phyloP scores from a whole-genome alignment of 92 coral and sea anemone species.

The Heliopora coerulea region DNA sequence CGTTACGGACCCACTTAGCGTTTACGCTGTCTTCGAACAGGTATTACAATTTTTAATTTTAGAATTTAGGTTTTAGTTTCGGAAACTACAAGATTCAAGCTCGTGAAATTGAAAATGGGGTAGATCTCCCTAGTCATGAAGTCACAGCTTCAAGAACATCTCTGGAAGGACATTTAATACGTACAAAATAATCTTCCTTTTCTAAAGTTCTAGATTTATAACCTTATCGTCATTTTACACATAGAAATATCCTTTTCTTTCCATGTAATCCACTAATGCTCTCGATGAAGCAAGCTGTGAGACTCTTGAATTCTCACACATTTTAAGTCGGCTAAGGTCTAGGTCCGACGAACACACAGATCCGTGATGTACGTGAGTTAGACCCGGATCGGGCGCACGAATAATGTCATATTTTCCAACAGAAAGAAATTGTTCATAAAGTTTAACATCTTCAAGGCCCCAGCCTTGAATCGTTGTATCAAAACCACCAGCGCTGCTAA shows the following conservation, averaged over 20 bases:
- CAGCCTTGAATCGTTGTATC: constrained; percentile 94
- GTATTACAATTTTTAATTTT: no score
- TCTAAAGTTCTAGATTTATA: neutral
- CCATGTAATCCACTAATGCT: constrained; percentile 23
- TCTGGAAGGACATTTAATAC: neutral
- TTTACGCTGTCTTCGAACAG: no score
- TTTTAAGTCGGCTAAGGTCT: neutral
- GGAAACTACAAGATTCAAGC: no score
- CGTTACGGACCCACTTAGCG: no score
- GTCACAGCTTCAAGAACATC: no score
- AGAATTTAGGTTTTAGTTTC: no score
- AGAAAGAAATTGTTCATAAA: constrained; percentile 80
- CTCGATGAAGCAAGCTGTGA: constrained; percentile 25
- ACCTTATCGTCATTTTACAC: neutral
- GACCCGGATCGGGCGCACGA: constrained; percentile 94
- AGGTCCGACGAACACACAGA: constrained; percentile 26
- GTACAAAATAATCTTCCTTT: neutral
- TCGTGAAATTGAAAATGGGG: no score
- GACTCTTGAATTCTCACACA: neutral
- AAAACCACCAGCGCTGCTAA: constrained; percentile 82
- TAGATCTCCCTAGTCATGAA: no score
- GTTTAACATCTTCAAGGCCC: constrained; percentile 95
- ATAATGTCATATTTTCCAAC: constrained; percentile 64
- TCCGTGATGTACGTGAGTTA: constrained; percentile 80
- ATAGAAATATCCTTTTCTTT: constrained; percentile 25